phyloP scores from a whole-genome alignment of 2,888 invertebrate species.

The Drosophila anomalata region DNA sequence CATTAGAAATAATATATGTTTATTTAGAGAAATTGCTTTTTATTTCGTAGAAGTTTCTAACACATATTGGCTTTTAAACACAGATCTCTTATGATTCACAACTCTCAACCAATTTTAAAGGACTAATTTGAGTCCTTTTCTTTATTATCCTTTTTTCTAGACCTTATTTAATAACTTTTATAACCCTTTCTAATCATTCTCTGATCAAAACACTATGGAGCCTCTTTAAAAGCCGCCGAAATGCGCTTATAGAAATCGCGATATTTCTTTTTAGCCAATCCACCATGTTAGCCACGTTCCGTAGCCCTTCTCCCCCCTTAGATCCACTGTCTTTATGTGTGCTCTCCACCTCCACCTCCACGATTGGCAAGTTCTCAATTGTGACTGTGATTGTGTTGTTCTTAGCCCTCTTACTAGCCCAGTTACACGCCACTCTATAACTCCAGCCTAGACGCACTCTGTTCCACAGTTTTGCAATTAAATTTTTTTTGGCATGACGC shows the following conservation, averaged over 20 bases:
- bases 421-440: slow-evolving; percentile 23
- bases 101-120: too few relatives aligned
- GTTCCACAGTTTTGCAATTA: not conserved
- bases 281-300: slow-evolving; percentile 56
- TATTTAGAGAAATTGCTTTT: not conserved
- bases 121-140: too few relatives aligned
- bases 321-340: slow-evolving; percentile 60
- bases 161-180: not conserved
- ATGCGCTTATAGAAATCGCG: slow-evolving; percentile 40
- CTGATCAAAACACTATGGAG: slow-evolving; percentile 8
- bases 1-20: not conserved
- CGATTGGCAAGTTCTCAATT: slow-evolving; percentile 77
- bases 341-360: slow-evolving; percentile 51
- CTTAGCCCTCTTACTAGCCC: slow-evolving; percentile 10
- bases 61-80: not conserved
- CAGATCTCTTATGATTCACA: too few relatives aligned
- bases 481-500: slow-evolving; percentile 22
- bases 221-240: slow-evolving; percentile 9
- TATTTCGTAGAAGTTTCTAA: not conserved
- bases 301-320: slow-evolving; percentile 57
- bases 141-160: not conserved
- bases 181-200: slow-evolving; percentile 12
- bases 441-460: slow-evolving; percentile 26
- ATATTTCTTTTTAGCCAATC: slow-evolving; percentile 68
- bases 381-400: slow-evolving; percentile 57